These are phyloP conservation scores for Podarcis raffonei DNA, from an alignment of 2,113 vertebrate species.

Conservation along the genomic window DNA sequence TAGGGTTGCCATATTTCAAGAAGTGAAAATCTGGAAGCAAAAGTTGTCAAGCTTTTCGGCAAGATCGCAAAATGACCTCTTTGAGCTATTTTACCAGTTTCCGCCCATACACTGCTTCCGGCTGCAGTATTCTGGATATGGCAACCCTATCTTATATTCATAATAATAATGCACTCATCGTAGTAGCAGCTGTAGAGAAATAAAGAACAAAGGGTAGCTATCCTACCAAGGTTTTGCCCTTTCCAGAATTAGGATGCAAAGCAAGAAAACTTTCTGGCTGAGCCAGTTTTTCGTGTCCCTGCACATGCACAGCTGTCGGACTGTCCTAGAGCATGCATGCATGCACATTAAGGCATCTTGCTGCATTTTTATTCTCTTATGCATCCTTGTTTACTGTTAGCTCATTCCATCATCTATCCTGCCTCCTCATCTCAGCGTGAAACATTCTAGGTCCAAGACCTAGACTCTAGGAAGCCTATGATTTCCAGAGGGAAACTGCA, in stretches of 20 bases:
- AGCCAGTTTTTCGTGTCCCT: background rate
- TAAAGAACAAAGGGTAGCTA: background rate
- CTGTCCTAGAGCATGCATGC: background rate
- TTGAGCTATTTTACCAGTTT: too few species aligned
- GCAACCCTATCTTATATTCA: too few species aligned
- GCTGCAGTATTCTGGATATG: too few species aligned
- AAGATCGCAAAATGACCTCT: too few species aligned
- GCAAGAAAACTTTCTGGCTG: background rate
- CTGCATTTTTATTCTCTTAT: background rate
- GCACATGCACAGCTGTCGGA: background rate
- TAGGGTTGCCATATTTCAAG: too few species aligned
- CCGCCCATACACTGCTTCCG: too few species aligned
- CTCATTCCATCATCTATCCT: background rate
- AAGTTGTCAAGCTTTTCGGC: too few species aligned
- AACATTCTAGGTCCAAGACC: background rate
- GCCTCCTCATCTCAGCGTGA: background rate
- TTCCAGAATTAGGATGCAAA: constrained; percentile 2
- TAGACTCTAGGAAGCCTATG: background rate
- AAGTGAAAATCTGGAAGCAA: too few species aligned
- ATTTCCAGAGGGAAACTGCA: background rate
- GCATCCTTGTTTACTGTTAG: background rate
- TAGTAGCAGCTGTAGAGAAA: too few species aligned
- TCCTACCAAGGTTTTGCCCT: background rate
- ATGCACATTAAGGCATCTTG: background rate
- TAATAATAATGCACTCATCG: too few species aligned